Evolutionary conservation across 2,113 vertebrate genomes (phyloP).

Genomic region (Bungarus multicinctus): DNA sequence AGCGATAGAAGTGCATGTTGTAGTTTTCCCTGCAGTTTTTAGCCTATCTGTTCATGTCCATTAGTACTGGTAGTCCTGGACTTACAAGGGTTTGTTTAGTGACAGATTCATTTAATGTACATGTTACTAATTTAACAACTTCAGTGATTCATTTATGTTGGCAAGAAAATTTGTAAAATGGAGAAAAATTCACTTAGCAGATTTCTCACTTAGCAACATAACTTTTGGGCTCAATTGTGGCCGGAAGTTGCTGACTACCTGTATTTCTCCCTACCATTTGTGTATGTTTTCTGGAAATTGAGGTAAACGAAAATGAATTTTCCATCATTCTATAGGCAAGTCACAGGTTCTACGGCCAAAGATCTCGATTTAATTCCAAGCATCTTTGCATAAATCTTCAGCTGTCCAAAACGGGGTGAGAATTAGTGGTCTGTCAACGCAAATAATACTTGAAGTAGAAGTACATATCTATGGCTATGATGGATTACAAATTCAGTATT

Average conservation of each 20-base stretch:
- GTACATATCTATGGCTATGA: background rate
- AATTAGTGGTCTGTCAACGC: background rate
- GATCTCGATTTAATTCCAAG: background rate
- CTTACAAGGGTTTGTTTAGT: background rate
- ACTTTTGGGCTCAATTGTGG: background rate
- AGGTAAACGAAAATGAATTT: background rate
- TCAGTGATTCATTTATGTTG: background rate
- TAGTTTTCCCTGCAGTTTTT: no score
- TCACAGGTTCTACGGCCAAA: background rate
- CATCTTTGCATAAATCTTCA: background rate
- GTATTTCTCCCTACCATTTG: background rate
- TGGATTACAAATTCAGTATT: background rate
- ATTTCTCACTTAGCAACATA: background rate
- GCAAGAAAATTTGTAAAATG: background rate
- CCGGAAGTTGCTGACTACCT: background rate
- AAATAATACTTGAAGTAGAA: background rate
- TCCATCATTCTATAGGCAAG: no score
- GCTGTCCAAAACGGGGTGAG: background rate
- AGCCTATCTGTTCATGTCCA: background rate
- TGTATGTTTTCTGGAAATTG: background rate
- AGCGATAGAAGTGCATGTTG: background rate
- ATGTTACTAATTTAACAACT: background rate
- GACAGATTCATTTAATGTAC: background rate
- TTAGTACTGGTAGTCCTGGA: background rate
- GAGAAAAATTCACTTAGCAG: background rate